Evolutionary conservation across 2,888 invertebrate genomes (phyloP), one percentile per base, ranked within the genome.

Genomic region (Cerastis leucographa): DNA sequence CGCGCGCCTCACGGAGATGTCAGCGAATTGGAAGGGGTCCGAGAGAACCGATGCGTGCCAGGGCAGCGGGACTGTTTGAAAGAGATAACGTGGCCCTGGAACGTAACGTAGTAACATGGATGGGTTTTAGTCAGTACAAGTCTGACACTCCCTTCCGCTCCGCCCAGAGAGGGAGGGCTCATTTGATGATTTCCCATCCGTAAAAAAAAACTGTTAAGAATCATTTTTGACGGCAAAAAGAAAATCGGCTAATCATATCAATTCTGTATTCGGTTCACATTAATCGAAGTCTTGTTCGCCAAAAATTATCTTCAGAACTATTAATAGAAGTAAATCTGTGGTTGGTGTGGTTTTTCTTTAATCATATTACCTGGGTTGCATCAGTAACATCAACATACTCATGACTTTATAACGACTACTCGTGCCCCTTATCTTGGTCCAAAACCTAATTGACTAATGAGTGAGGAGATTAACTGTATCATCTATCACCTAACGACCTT

Each of bases 371-470:
- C 62, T 42, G 22, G 12, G 14, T 54, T 35, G 29, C 46, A 64
- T 71, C 29, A 70, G 54, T 42, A 49, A n/a, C 29, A 65, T 71
- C 29, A 64, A 56, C 56, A 59, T 1, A 51, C n/a, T 59, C 56
- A 49, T 56, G 46, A 62, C 14, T 42, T 77, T 70, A 42, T 42
- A 29, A 67, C 46, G 14, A 66, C 35, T 40, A 49, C 35, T 66
- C 72, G n/a, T 73, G 62, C 72, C 46, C 54, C n/a, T 49, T 78
- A 78, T 56, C 62, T n/a, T 67, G 17, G 73, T 68, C 19, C 6
- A 71, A 77, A 65, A 66, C 59, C 49, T 49, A 65, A 65, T 42
- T 4, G 8, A 67, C 67, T 54, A 72, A 78, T 56, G 29, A 73
- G 46, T 62, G 3, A 51, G 49, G 22, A 68, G 54, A 78, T 64